Conservation (phyloP, 1,140 invertebrate genomes). For the Drosophila erecta region DNA sequence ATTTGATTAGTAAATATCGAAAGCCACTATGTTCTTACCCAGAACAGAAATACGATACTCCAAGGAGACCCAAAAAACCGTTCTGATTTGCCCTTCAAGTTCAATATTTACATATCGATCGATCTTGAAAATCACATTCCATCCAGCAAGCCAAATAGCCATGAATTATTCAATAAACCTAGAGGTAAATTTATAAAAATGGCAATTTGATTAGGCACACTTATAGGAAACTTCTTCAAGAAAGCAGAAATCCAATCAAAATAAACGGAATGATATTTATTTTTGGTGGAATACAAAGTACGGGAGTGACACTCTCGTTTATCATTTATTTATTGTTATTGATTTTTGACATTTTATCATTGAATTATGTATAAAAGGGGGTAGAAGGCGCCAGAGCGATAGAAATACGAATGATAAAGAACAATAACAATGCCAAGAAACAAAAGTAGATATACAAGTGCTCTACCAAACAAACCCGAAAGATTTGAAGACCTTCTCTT, state of each 20-base stretch:
- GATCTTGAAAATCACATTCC: constrained; percentile 43
- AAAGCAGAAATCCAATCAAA: constrained; percentile 37
- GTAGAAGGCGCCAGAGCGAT: constrained; percentile 14
- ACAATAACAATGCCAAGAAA: constrained; percentile 21
- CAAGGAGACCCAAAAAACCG: background rate
- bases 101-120: constrained; percentile 36
- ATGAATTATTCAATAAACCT: constrained; percentile 57
- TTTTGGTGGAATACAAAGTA: constrained; percentile 71
- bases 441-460: constrained; percentile 26
- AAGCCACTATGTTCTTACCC: background rate
- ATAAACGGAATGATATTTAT: constrained; percentile 32
- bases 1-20: background rate
- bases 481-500: constrained; percentile 9
- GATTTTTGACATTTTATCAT: constrained; percentile 83
- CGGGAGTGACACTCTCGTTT: constrained; percentile 68
- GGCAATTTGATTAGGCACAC: constrained; percentile 74
- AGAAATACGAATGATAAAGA: constrained; percentile 44
- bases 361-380: constrained; percentile 62
- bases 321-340: constrained; percentile 82
- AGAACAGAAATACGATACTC: constrained; percentile 2
- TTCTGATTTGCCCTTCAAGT: constrained; percentile 40
- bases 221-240: constrained; percentile 29
- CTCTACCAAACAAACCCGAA: constrained; percentile 30
- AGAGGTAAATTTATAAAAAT: constrained; percentile 77
- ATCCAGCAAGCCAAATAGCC: constrained; percentile 16